A percentile compares a stretch with the other conserved stretches of the same genome.
Evolutionary conservation across 1,140 invertebrate genomes (phyloP).

Genomic region (Ridgeia piscesae): DNA sequence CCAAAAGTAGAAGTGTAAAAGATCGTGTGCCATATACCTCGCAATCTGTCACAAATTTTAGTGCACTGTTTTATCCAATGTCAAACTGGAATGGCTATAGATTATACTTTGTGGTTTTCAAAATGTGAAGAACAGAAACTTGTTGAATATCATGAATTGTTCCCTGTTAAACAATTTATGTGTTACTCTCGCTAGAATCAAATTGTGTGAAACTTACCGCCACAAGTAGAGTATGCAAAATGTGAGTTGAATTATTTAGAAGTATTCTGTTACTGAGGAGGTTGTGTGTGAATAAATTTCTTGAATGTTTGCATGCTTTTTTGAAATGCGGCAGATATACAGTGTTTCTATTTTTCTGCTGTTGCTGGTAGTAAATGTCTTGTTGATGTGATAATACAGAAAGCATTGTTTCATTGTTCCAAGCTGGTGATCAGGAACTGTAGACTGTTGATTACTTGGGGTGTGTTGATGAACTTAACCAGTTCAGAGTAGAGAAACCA

Average conservation of each 20-base stretch:
- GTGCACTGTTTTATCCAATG: not conserved
- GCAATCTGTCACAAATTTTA: not conserved
- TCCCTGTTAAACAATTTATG: not conserved
- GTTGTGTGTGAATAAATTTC: not conserved
- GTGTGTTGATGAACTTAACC: not conserved
- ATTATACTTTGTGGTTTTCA: not conserved
- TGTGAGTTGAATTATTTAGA: not conserved
- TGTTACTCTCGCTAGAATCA: not conserved
- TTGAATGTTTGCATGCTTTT: not conserved
- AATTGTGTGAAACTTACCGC: not conserved
- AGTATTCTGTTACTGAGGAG: not conserved
- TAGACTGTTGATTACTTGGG: too few species aligned
- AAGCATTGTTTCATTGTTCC: not conserved
- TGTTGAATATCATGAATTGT: not conserved
- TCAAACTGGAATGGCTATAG: not conserved
- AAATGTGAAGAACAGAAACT: not conserved
- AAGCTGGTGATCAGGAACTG: not conserved
- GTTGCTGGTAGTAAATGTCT: not conserved
- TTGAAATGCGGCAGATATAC: not conserved
- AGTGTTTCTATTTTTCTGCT: not conserved
- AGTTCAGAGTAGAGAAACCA: not conserved
- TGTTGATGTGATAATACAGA: not conserved
- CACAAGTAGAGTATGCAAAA: conserved; percentile 1
- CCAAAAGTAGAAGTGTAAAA: not conserved
- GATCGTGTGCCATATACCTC: not conserved